These are phyloP conservation scores for Rhodeus uyekii DNA, from an alignment of 2,797 vertebrate genomes.

Conservation along the genomic window DNA sequence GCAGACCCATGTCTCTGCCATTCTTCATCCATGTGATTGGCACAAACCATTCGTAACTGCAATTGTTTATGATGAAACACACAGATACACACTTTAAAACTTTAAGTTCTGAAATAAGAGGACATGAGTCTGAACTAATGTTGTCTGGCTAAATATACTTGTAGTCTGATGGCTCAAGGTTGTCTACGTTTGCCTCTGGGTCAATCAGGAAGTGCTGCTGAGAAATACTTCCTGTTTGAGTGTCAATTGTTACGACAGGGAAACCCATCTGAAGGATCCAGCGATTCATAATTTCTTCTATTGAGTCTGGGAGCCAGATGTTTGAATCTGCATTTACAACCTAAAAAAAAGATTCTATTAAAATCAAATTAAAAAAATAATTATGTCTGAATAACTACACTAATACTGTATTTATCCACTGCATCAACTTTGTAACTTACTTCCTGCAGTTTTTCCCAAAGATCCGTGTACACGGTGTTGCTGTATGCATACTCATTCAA, in stretches of 20 bases:
- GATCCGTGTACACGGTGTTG: conserved; percentile 81
- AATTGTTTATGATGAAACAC: neutral
- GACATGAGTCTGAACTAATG: neutral
- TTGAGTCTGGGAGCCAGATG: conserved; percentile 56
- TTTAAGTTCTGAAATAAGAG: neutral
- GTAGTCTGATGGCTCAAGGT: conserved; percentile 75
- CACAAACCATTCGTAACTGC: conserved; percentile 87
- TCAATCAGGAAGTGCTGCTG: conserved; percentile 90
- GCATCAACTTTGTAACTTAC: conserved; percentile 56
- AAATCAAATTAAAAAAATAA: neutral
- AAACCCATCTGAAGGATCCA: conserved; percentile 97
- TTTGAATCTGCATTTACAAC: conserved; percentile 48
- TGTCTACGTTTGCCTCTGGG: conserved; percentile 70
- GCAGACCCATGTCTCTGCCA: accelerated
- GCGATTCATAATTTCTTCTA: conserved; percentile 87
- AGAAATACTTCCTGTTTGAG: conserved; percentile 67
- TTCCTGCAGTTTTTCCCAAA: conserved; percentile 86
- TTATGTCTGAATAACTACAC: neutral
- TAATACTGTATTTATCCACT: neutral
- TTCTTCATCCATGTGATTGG: conserved; percentile 79
- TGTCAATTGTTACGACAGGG: conserved; percentile 85
- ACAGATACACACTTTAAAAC: neutral
- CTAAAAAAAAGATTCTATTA: conserved; percentile 63
- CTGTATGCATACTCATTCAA: conserved; percentile 77
- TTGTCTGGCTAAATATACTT: conserved; percentile 72